These are phyloP conservation scores for Drosophila meridiana DNA, from an alignment of 2,888 invertebrate species.

Conservation along the genomic window DNA sequence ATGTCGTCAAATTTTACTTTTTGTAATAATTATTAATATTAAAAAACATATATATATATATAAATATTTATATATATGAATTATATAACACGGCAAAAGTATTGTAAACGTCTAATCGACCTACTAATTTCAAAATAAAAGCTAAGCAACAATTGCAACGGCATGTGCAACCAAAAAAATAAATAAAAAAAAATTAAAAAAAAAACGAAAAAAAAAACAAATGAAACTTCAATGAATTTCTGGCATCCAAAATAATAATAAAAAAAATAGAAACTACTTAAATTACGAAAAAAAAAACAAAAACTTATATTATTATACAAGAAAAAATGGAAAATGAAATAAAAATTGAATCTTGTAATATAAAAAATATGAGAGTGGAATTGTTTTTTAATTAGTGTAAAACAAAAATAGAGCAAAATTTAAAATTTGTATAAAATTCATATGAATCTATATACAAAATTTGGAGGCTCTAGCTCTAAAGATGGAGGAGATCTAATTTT, in stretches of 20 bases:
- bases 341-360: slow-evolving; percentile 85
- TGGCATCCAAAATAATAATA: slow-evolving; percentile 70
- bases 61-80: slow-evolving; percentile 42
- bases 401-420: too few relatives aligned
- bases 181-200: slow-evolving; percentile 24
- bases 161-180: slow-evolving; percentile 70
- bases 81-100: slow-evolving; percentile 68
- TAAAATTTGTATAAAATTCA: too few relatives aligned
- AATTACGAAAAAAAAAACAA: slow-evolving; percentile 58
- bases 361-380: slow-evolving; percentile 62
- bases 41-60: slow-evolving; percentile 37
- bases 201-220: slow-evolving; percentile 40
- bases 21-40: slow-evolving; percentile 83
- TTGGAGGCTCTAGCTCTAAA: too few relatives aligned
- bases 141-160: slow-evolving; percentile 58
- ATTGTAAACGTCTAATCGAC: slow-evolving; percentile 71
- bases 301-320: slow-evolving; percentile 84
- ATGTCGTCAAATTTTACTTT: slow-evolving; percentile 83
- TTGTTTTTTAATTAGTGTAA: not conserved
- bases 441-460: too few relatives aligned
- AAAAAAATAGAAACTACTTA: slow-evolving; percentile 72
- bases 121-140: slow-evolving; percentile 60
- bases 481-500: too few relatives aligned
- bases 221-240: slow-evolving; percentile 65
- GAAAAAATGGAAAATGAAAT: slow-evolving; percentile 81